Evolutionary conservation across 2,888 invertebrate species (phyloP).

Genomic region (Calameuta idolon): DNA sequence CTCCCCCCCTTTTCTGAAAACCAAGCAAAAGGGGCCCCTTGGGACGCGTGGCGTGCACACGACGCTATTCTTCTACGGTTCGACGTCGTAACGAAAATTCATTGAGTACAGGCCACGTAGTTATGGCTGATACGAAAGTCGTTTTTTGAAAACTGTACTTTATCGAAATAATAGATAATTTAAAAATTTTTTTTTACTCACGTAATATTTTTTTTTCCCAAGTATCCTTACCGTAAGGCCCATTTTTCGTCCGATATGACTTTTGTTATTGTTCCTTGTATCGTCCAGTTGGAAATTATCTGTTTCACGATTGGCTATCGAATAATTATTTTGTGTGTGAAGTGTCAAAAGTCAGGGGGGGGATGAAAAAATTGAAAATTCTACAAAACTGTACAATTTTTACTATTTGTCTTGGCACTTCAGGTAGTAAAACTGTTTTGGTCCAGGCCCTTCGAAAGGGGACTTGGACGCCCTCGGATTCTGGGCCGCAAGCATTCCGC

Average conservation of each 20-base stretch:
- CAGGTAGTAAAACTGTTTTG: background rate
- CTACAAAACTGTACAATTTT: background rate
- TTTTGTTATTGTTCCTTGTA: background rate
- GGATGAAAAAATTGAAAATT: background rate
- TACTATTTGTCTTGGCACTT: background rate
- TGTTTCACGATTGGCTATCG: background rate
- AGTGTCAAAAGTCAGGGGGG: background rate
- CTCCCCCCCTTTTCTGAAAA: background rate
- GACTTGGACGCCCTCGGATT: background rate
- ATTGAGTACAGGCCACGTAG: background rate
- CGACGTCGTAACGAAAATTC: conserved; percentile 1
- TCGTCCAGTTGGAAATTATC: background rate
- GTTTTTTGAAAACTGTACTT: too few relatives aligned
- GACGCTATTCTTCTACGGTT: conserved; percentile 42
- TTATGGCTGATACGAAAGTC: too few relatives aligned
- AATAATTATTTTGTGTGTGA: background rate
- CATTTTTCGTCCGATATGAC: background rate
- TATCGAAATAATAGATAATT: too few relatives aligned
- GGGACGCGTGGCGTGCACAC: conserved; percentile 51
- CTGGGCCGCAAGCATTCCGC: background rate
- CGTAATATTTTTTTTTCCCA: background rate
- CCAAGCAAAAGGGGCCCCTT: conserved; percentile 7
- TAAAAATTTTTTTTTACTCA: background rate
- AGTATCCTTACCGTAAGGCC: background rate
- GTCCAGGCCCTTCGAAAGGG: background rate